These are phyloP conservation scores for Hemiscyllium ocellatum DNA, from an alignment of 2,113 vertebrate genomes.

Conservation along the genomic window DNA sequence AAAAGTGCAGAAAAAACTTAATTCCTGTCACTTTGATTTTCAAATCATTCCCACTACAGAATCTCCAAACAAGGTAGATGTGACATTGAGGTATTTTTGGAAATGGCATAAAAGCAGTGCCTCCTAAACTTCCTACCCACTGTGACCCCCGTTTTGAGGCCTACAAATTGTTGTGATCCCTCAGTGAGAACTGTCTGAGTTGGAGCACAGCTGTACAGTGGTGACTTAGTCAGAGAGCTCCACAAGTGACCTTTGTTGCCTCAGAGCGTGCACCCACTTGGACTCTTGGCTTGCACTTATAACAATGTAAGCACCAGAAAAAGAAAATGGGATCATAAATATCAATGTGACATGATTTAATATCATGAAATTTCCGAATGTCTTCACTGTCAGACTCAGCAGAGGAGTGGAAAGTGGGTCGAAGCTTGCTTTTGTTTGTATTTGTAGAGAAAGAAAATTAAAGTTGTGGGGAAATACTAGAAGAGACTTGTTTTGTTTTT, in stretches of 20 bases:
- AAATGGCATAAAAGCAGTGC: too few species aligned
- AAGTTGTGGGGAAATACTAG: not conserved
- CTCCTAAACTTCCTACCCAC: too few species aligned
- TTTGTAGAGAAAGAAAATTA: not conserved
- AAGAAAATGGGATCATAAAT: not conserved
- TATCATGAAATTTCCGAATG: not conserved
- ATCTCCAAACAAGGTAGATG: too few species aligned
- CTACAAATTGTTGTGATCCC: too few species aligned
- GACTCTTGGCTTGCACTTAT: not conserved
- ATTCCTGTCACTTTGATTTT: not conserved
- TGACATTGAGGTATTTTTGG: too few species aligned
- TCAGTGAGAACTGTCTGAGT: too few species aligned
- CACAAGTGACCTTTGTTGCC: too few species aligned
- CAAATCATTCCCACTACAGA: too few species aligned
- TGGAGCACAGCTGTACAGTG: too few species aligned
- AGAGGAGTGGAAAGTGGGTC: not conserved
- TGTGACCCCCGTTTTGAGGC: too few species aligned
- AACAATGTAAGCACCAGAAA: not conserved
- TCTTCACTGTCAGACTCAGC: not conserved
- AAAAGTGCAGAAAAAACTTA: not conserved
- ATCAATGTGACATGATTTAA: not conserved
- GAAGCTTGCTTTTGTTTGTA: not conserved
- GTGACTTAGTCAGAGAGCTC: too few species aligned
- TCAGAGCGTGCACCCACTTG: too few species aligned
- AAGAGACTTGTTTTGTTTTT: not conserved